Base-by-base conservation (phyloP, 2,888 invertebrate genomes). In the Apoderus coryli region DNA sequence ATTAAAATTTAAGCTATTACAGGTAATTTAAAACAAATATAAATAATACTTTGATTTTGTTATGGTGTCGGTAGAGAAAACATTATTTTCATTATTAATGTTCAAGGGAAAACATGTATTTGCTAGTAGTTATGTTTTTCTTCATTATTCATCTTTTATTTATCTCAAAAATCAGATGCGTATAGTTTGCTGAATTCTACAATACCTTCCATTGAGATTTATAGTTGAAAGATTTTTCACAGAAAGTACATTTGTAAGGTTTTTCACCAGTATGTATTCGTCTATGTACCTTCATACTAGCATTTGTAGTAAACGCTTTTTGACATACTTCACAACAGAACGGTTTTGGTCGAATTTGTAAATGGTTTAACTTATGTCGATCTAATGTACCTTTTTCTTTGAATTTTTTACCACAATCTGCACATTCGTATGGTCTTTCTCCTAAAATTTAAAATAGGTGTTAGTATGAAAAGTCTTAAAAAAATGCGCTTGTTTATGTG, bases 191-290 rank as follows among this genome's bases (percentile, higher is more conserved):
- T n/a, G n/a, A n/a, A n/a, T n/a, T n/a, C n/a, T n/a, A n/a, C 19
- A 19, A 7, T 25, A 25, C 25, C 25, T 10, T 25, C 25, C 25
- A 25, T 6, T 25, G 10, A 25, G 25, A 25, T 25, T 10, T 25
- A 25, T 25, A 25, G 10, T 25, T 25, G 10, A 25, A 25, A 25
- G 9, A 9, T 25, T 25, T 25, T 10, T 6, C 6, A 25, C 25
- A 25, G 25, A 9, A 25, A 25, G 6, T 10, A 10, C 25, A 25
- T 9, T 7, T 6, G 10, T 25, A 25, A 6, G 25, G 25, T 10
- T 25, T 25, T 10, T 25, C 10, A 6, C 25, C 25, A 9, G 7
- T 9, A 10, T 25, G 25, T 25, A 25, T 6, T 25, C 25, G 6
- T 10, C 10, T 25, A 10, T 25, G 25, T 25, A 25, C 10, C 10